Conservation (phyloP, 2,888 invertebrate genomes). For the Athetis lepigone region DNA sequence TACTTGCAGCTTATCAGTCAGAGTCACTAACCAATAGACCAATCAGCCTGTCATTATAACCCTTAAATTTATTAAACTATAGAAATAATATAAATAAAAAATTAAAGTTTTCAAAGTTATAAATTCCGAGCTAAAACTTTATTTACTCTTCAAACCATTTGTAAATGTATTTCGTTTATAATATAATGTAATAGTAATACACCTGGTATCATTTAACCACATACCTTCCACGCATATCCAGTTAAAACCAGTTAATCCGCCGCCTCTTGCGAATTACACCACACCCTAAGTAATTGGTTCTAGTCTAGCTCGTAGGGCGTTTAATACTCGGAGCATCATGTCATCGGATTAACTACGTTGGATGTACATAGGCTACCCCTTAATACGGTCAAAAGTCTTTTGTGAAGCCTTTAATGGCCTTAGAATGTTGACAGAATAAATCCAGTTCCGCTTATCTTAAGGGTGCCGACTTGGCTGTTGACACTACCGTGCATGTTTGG, state of each 20-base stretch:
- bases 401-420: conserved; percentile 42
- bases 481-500: conserved; percentile 31
- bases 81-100: no score
- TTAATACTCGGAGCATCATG: conserved; percentile 72
- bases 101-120: no score
- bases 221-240: background rate
- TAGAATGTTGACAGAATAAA: conserved; percentile 62
- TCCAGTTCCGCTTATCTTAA: conserved; percentile 37
- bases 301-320: conserved; percentile 66
- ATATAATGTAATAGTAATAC: no score
- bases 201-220: no score
- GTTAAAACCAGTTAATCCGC: conserved; percentile 17
- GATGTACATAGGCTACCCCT: conserved; percentile 47
- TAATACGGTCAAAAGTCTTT: conserved; percentile 38
- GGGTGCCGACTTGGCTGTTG: conserved; percentile 33
- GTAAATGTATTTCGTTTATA: no score
- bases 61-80: no score
- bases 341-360: conserved; percentile 73
- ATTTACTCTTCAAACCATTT: no score
- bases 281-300: conserved; percentile 65
- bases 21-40: no score
- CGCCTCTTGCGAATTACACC: conserved; percentile 34
- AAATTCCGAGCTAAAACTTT: no score
- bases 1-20: no score
- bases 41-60: no score